Evolutionary conservation across 2,888 invertebrate genomes (phyloP).

Genomic region (Pachydiplax longipennis): DNA sequence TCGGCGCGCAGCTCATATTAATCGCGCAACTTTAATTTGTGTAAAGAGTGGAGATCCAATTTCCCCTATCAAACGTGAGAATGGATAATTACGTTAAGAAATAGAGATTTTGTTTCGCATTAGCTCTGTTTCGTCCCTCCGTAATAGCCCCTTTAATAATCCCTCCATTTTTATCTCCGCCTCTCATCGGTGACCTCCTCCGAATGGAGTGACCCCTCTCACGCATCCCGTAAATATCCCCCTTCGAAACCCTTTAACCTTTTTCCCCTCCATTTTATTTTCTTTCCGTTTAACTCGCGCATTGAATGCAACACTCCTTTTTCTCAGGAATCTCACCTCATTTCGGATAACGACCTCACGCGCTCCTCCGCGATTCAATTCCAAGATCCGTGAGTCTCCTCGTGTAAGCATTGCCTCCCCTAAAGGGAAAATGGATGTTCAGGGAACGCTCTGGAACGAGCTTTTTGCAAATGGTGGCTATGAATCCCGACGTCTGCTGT

Average conservation of each 20-base stretch:
- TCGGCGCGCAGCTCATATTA: too few relatives aligned
- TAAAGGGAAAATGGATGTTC: not conserved
- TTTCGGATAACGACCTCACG: not conserved
- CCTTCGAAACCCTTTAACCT: not conserved
- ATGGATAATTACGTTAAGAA: too few relatives aligned
- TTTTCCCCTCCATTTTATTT: not conserved
- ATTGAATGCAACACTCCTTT: not conserved
- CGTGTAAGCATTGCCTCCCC: not conserved
- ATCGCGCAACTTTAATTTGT: too few relatives aligned
- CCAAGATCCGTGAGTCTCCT: not conserved
- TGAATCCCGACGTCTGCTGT: not conserved
- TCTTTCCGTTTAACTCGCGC: not conserved
- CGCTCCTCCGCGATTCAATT: not conserved
- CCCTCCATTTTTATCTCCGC: not conserved
- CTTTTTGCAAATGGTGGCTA: not conserved
- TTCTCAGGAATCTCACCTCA: not conserved
- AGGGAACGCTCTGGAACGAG: not conserved
- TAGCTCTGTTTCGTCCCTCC: not conserved
- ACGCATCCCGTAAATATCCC: not conserved
- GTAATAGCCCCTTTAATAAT: not conserved
- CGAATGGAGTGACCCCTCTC: not conserved
- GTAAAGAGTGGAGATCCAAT: too few relatives aligned
- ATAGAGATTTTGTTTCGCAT: not conserved
- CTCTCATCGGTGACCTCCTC: not conserved
- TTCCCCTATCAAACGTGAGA: too few relatives aligned